phyloP scores from a whole-genome alignment of 2,888 invertebrate species.

The Serripes groenlandicus region DNA sequence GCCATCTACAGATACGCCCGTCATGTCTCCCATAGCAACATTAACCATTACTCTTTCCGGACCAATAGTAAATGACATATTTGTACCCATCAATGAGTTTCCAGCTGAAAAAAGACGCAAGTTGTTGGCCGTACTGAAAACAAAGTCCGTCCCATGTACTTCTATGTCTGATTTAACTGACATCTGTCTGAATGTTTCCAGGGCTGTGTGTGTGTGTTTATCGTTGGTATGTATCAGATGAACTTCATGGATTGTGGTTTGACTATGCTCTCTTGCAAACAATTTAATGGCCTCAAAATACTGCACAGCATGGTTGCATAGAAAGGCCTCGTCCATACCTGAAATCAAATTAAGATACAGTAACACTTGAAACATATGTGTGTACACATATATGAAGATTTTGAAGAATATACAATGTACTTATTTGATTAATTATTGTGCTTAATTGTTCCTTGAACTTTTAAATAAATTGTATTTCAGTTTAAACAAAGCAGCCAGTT shows the following conservation, averaged over 20 bases:
- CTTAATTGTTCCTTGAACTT: too few relatives aligned
- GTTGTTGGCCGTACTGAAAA: background rate
- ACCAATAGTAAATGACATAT: background rate
- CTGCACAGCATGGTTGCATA: slow-evolving; percentile 1
- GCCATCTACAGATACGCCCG: background rate
- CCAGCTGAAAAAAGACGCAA: too few relatives aligned
- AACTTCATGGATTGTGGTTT: background rate
- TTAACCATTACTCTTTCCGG: background rate
- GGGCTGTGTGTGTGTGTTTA: background rate
- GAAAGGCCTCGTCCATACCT: too few relatives aligned
- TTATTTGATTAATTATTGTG: too few relatives aligned
- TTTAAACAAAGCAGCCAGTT: too few relatives aligned
- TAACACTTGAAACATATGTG: too few relatives aligned
- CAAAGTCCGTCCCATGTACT: too few relatives aligned
- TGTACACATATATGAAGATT: too few relatives aligned
- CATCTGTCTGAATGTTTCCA: background rate
- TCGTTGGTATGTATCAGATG: background rate
- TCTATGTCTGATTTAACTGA: too few relatives aligned
- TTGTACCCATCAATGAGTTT: background rate
- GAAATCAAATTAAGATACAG: too few relatives aligned
- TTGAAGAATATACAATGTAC: too few relatives aligned
- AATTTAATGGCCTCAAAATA: background rate
- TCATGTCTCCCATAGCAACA: background rate
- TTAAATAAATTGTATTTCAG: too few relatives aligned
- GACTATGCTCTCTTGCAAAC: background rate